phyloP scores from a whole-genome alignment of 1,140 invertebrate species.

The Harpegnathos saltator region DNA sequence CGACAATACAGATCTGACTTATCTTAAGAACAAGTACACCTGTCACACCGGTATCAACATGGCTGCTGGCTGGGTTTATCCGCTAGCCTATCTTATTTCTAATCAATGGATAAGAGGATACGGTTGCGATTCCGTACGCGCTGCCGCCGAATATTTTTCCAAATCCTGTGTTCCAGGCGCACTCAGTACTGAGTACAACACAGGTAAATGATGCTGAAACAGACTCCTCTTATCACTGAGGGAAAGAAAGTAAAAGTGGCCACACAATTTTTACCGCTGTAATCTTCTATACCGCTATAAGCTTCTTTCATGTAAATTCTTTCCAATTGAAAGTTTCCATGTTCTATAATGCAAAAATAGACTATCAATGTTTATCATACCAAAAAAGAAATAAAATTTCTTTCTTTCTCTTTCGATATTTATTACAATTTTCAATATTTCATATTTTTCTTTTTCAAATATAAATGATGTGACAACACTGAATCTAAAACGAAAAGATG shows the following conservation, averaged over 20 bases:
- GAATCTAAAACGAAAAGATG: too few species aligned
- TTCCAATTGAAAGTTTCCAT: neutral
- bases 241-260: neutral
- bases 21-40: slow-evolving; percentile 94
- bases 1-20: slow-evolving; percentile 94
- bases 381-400: too few species aligned
- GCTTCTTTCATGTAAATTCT: too few species aligned
- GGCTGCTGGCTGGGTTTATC: slow-evolving; percentile 98
- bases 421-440: too few species aligned
- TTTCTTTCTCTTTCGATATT: too few species aligned
- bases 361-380: neutral
- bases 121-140: slow-evolving; percentile 95
- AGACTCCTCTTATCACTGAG: neutral
- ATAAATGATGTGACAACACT: too few species aligned
- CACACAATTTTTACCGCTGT: too few species aligned
- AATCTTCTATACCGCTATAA: too few species aligned
- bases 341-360: neutral
- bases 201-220: slow-evolving; percentile 70
- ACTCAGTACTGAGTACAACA: slow-evolving; percentile 93
- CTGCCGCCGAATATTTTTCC: slow-evolving; percentile 96
- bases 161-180: slow-evolving; percentile 96
- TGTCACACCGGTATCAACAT: slow-evolving; percentile 97
- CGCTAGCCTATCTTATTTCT: slow-evolving; percentile 96
- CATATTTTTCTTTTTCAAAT: too few species aligned
- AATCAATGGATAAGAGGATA: slow-evolving; percentile 97